These are phyloP conservation scores for Gortyna flavago DNA, from an alignment of 2,888 invertebrate species.

Conservation along the genomic window DNA sequence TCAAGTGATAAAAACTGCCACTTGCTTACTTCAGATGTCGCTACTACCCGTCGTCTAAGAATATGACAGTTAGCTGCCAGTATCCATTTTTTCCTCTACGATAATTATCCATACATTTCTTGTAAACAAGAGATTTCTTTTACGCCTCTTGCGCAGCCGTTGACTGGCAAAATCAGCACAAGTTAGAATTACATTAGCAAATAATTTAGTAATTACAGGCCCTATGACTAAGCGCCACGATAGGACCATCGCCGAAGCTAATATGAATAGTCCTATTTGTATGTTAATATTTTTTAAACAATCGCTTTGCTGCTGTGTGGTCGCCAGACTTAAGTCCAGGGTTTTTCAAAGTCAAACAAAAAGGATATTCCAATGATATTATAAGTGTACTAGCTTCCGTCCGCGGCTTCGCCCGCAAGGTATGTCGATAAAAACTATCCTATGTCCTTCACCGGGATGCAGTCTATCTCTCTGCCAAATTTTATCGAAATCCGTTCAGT, in stretches of 20 bases:
- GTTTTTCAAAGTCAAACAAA: neutral
- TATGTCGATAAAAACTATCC: too few species aligned
- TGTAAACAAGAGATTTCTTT: neutral
- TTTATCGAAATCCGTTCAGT: too few species aligned
- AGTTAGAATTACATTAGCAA: constrained; percentile 5
- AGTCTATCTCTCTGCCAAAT: too few species aligned
- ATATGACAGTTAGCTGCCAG: neutral
- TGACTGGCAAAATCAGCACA: neutral
- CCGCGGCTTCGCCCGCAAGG: too few species aligned
- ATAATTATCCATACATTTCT: neutral
- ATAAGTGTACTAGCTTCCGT: too few species aligned
- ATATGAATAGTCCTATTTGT: constrained; percentile 24
- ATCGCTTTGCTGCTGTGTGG: neutral
- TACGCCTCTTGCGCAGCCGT: neutral
- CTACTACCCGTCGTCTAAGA: neutral
- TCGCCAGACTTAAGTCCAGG: neutral
- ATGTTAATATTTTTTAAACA: constrained; percentile 15
- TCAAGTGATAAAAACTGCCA: neutral
- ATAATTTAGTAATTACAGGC: neutral
- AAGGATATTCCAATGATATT: neutral
- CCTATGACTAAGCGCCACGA: constrained; percentile 2
- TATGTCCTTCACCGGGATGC: too few species aligned
- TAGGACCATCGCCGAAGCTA: neutral
- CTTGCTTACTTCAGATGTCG: too few species aligned
- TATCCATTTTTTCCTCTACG: too few species aligned